Conservation (phyloP, 1,140 invertebrate genomes). For the Pinna nobilis region DNA sequence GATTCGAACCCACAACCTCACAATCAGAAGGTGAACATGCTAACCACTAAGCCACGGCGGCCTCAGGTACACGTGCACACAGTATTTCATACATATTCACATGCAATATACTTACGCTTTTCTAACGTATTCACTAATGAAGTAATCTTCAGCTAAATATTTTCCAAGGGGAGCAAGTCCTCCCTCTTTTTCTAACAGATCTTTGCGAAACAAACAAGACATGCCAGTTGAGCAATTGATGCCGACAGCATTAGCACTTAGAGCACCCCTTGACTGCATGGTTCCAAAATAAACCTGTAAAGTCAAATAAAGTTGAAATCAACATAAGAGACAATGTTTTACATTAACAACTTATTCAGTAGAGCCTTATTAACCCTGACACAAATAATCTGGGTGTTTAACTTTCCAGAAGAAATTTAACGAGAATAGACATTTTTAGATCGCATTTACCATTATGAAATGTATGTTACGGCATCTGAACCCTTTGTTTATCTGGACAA, state of each 20-base stretch:
- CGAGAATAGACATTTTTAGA: background rate
- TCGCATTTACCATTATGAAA: too few species aligned
- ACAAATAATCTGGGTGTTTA: too few species aligned
- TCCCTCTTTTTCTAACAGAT: constrained; percentile 92
- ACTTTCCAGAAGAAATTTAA: too few species aligned
- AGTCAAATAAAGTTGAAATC: background rate
- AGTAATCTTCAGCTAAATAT: constrained; percentile 99
- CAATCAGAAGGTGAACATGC: background rate
- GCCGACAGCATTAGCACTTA: constrained; percentile 91
- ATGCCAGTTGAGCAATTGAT: constrained; percentile 99
- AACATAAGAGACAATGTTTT: background rate
- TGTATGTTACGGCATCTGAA: too few species aligned
- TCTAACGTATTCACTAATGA: constrained; percentile 94
- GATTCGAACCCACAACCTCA: too few species aligned
- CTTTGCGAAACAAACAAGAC: constrained; percentile 95
- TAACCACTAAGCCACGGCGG: background rate
- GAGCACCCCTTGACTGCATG: constrained; percentile 95
- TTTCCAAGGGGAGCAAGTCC: constrained; percentile 93
- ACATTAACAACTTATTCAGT: background rate
- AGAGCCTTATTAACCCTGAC: too few species aligned
- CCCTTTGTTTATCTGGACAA: too few species aligned
- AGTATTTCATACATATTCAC: background rate
- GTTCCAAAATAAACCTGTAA: constrained; percentile 96
- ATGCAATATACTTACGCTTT: constrained; percentile 77
- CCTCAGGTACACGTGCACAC: background rate